Base-by-base conservation (phyloP, 30 jellyfish, hydroid and myxozoan genomes). In the Mastigias papua region DNA sequence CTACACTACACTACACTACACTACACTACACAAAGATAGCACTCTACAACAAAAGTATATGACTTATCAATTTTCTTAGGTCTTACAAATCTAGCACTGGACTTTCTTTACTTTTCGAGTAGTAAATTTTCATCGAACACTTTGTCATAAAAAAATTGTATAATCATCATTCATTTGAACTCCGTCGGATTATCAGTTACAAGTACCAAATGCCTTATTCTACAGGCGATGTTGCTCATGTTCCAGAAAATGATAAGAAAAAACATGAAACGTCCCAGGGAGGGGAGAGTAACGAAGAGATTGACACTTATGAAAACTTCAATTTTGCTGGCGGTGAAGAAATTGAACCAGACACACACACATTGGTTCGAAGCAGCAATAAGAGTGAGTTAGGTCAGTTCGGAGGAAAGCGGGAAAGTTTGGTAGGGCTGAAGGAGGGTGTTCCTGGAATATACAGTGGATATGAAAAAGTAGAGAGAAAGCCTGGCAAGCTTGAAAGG, bases 371-470 rank as follows among this genome's bases (percentile, higher is more conserved):
- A 48, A 81, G 46, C 42, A 2, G 73, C 22, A 66, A 64, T 0
- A 37, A 21, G 25, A 26, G 71, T 22, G 22, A 64, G 3, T 84
- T 84, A 8, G 69, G 50, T 30, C 34, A 79, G 22, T 73, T 66
- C 16, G 84, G 87, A 48, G 7, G 8, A 1, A 54, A 66, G 10
- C 46, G 97, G 69, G 99, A 72, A 9, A 95, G 99, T 66, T 23
- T 95, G 81, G 96, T 95, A 19, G 99, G 91, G 10, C 34, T 89
- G 88, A 89, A 80, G 51, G 97, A 95, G 22, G 99, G 99, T 32
- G 96, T 87, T 9, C 99, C 99, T 23, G 99, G 99, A 17, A 66
- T 63, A 11, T 95, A 67, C 78, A 95, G 99, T 90, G 97, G 98
- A 20, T 94, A 80, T 69, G 85, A 79, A 60, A 51, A 88, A 54